Evolutionary conservation across 1,140 invertebrate species (phyloP).

Genomic region (Papilio glaucus): DNA sequence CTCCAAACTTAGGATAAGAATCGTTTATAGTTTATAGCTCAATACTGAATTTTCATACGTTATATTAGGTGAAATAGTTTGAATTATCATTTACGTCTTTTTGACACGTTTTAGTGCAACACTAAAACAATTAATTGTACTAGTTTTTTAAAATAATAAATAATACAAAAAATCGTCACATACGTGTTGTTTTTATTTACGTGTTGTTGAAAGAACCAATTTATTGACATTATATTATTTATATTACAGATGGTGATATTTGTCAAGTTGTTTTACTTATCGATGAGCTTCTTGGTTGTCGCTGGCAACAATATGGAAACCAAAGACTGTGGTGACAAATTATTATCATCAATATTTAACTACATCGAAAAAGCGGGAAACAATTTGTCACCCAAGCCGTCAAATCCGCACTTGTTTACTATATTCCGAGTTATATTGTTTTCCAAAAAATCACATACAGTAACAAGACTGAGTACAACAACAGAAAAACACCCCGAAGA

Average conservation of each 20-base stretch:
- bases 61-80: no score
- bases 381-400: not conserved
- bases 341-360: not conserved
- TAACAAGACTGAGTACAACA: not conserved
- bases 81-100: no score
- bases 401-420: constrained; percentile 3
- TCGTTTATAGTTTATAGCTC: no score
- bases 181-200: no score
- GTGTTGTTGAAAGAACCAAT: not conserved
- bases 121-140: no score
- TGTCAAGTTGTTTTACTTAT: not conserved
- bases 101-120: no score
- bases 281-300: not conserved
- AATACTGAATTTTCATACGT: no score
- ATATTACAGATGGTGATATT: constrained; percentile 14
- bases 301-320: not conserved
- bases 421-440: not conserved
- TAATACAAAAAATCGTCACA: no score
- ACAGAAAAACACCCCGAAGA: not conserved
- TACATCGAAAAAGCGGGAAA: not conserved
- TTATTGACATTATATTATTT: not conserved
- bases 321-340: not conserved
- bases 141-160: no score
- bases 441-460: not conserved
- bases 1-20: no score